Evolutionary conservation across 2,888 invertebrate genomes (phyloP).

Genomic region (Epinotia bilunana): DNA sequence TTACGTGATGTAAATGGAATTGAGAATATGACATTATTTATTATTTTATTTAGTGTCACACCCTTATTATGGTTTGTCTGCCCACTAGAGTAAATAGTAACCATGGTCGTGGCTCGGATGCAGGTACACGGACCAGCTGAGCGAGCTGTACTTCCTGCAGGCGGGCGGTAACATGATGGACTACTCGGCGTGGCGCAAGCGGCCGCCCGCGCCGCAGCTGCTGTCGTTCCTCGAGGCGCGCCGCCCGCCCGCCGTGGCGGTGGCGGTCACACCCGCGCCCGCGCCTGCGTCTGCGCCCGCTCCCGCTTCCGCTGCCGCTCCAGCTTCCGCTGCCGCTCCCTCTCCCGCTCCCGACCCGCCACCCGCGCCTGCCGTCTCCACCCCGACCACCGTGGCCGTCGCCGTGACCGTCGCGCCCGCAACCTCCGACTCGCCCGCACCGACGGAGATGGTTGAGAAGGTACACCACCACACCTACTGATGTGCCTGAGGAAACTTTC

Average conservation of each 20-base stretch:
- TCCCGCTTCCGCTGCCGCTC: conserved; percentile 46
- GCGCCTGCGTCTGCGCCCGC: conserved; percentile 71
- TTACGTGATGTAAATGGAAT: too few relatives aligned
- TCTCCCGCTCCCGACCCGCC: conserved; percentile 45
- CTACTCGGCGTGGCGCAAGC: conserved; percentile 92
- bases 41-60: too few relatives aligned
- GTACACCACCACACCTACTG: not conserved
- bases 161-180: conserved; percentile 95
- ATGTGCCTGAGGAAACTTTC: too few relatives aligned
- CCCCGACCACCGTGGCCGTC: too few relatives aligned
- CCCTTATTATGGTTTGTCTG: too few relatives aligned
- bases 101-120: conserved; percentile 38
- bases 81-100: too few relatives aligned
- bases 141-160: conserved; percentile 94
- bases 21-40: too few relatives aligned
- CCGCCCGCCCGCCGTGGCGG: conserved; percentile 80
- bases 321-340: conserved; percentile 46
- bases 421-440: conserved; percentile 82
- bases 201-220: conserved; percentile 90
- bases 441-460: conserved; percentile 73
- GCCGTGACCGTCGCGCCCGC: conserved; percentile 51
- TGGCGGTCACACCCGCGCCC: conserved; percentile 56
- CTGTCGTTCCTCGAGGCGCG: conserved; percentile 90
- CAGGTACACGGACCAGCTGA: conserved; percentile 90
- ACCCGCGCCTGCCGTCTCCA: conserved; percentile 17